A percentile compares a stretch with the other conserved stretches of the same genome.
phyloP scores from a whole-genome alignment of 2,113 vertebrate species.

The Pseudorasbora parva region DNA sequence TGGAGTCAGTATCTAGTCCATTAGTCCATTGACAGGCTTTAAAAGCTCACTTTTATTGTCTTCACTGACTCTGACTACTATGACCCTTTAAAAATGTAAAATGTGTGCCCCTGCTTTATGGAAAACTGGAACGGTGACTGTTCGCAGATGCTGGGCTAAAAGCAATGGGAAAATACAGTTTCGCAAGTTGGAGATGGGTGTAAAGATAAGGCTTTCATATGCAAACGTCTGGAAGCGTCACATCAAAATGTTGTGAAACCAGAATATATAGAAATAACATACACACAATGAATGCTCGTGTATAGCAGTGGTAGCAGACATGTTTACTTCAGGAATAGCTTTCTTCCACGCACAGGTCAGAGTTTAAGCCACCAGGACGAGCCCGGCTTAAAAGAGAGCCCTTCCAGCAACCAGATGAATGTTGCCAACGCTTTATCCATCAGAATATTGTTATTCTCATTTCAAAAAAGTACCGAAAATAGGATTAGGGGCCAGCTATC shows the following conservation, averaged over 20 bases:
- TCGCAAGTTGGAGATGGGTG: neutral
- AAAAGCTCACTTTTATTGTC: conserved; percentile 57
- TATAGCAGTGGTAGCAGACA: neutral
- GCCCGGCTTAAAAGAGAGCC: conserved; percentile 60
- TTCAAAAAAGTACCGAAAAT: conserved; percentile 56
- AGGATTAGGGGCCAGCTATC: conserved; percentile 65
- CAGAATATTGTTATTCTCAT: conserved; percentile 51
- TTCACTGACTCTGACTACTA: conserved; percentile 59
- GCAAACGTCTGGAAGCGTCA: neutral
- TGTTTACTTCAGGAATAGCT: neutral
- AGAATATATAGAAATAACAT: neutral
- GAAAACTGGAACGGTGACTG: conserved; percentile 20
- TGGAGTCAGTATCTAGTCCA: conserved; percentile 43
- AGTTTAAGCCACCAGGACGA: conserved; percentile 59
- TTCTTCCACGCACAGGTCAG: conserved; percentile 55
- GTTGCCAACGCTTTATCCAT: conserved; percentile 52
- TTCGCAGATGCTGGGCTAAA: conserved; percentile 5
- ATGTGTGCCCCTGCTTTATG: neutral
- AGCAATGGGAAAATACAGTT: neutral
- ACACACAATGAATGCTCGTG: neutral
- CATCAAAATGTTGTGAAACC: conserved; percentile 22
- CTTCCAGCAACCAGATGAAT: conserved; percentile 49
- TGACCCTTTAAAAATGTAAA: conserved; percentile 10
- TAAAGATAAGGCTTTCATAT: conserved; percentile 34
- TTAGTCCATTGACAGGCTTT: conserved; percentile 56